A percentile compares a stretch with the other conserved stretches of the same genome.
These are phyloP conservation scores for Calephelis perditalis DNA, from an alignment of 2,888 invertebrate genomes.

Conservation along the genomic window DNA sequence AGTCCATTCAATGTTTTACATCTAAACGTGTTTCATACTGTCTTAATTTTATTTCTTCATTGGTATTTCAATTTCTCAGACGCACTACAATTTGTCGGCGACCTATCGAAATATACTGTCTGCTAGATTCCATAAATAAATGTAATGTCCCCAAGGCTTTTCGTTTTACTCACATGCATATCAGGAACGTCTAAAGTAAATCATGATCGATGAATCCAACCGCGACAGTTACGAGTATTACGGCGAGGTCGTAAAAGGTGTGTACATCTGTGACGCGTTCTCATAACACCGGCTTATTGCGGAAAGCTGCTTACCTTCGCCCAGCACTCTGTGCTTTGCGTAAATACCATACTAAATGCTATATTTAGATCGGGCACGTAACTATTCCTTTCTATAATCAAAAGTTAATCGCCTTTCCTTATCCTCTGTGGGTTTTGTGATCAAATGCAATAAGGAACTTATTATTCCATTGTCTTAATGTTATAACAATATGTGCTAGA, in stretches of 20 bases:
- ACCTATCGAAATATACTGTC: not conserved
- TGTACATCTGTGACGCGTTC: constrained; percentile 30
- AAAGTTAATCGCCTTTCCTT: constrained; percentile 9
- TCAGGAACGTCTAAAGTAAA: constrained; percentile 8
- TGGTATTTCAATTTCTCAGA: not conserved
- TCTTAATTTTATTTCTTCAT: not conserved
- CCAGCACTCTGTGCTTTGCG: constrained; percentile 41
- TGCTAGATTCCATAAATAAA: constrained; percentile 4
- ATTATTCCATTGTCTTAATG: no score
- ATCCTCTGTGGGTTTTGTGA: not conserved
- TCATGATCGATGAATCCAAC: constrained; percentile 12
- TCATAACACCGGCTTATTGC: constrained; percentile 39
- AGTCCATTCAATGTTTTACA: not conserved
- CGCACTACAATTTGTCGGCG: not conserved
- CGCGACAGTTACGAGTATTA: constrained; percentile 20
- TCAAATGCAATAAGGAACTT: no score
- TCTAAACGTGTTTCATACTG: not conserved
- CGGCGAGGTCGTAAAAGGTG: constrained; percentile 36
- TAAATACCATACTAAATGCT: constrained; percentile 35
- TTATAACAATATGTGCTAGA: no score
- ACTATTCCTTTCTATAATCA: not conserved
- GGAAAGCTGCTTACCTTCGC: constrained; percentile 69
- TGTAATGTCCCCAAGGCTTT: constrained; percentile 10
- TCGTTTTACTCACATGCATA: not conserved
- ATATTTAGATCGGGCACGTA: constrained; percentile 4